Base-by-base conservation (phyloP, 2,888 invertebrate genomes). In the Oeneis ivallda region DNA sequence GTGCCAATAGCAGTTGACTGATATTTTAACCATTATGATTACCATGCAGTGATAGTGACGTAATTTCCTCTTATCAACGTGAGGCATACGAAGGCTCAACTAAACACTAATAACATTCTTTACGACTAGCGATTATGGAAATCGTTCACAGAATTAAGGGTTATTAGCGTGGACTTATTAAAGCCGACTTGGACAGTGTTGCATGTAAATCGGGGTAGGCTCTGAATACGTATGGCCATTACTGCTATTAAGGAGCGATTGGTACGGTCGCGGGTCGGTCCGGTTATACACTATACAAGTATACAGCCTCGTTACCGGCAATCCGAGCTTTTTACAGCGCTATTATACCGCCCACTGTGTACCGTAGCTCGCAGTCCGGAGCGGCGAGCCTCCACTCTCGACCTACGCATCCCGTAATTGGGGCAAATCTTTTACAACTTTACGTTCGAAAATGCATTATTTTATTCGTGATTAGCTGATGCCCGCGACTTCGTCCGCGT, bases 271-370 rank as follows among this genome's bases (percentile, higher is more conserved):
- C 49, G 39, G 50, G 50, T 19, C 19, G 37, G 50, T 19, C 61
- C 61, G 52, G 61, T 61, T 61, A 7, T 61, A n/a, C n/a, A n/a
- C n/a, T n/a, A n/a, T n/a, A n/a, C n/a, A n/a, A n/a, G n/a, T n/a
- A n/a, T n/a, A 52, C 61, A 52, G 41, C 52, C 39, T 61, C 61
- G 52, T 61, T 61, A 52, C 61, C 52, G 41, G 15, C 61, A 41
- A 52, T 41, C 50, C 10, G 61, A 78, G 79, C 83, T 89, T 89
- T 89, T 90, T 89, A 90, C 84, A 82, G 78, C 84, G 78, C 84
- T 83, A 88, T 87, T 86, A 86, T 84, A 86, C 83, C 81, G 82
- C 74, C 75, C 77, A 74, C 72, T 80, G 77, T 77, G 77, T 13
- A 13, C 39, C 60, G 50, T 54, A 17, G 47, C 17, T 17, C 10